Percentiles rank a stretch among this genome's conserved stretches.
phyloP scores from a whole-genome alignment of 2,113 vertebrate species.

The Gambusia affinis region DNA sequence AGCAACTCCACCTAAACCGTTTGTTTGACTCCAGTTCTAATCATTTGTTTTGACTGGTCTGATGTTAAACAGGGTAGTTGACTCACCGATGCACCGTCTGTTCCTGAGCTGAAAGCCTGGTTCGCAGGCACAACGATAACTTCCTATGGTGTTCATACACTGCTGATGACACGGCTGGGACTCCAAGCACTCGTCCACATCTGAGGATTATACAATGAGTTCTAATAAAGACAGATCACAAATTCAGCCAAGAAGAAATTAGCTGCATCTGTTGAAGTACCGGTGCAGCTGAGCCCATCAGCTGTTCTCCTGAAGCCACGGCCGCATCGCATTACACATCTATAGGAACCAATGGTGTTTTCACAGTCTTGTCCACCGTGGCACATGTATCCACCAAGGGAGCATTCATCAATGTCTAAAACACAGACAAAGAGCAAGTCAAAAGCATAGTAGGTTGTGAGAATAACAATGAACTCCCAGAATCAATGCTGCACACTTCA shows the following conservation, averaged over 20 bases:
- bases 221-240: not conserved
- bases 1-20: not conserved
- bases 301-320: slow-evolving; percentile 86
- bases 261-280: slow-evolving; percentile 55
- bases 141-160: slow-evolving; percentile 93
- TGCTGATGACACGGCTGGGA: slow-evolving; percentile 89
- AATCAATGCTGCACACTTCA: not conserved
- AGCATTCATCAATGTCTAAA: slow-evolving; percentile 93
- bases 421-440: slow-evolving; percentile 2
- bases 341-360: slow-evolving; percentile 90
- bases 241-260: no score
- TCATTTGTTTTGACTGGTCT: not conserved
- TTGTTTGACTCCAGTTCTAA: not conserved
- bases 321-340: slow-evolving; percentile 86
- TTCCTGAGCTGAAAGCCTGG: slow-evolving; percentile 92
- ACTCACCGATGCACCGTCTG: slow-evolving; percentile 90
- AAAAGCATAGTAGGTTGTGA: not conserved
- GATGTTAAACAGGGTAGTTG: not conserved
- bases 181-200: slow-evolving; percentile 95
- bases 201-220: slow-evolving; percentile 71
- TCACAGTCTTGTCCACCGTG: slow-evolving; percentile 88
- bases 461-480: no score
- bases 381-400: slow-evolving; percentile 83
- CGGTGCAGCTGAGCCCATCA: slow-evolving; percentile 89
- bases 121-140: slow-evolving; percentile 94